phyloP scores from a whole-genome alignment of 2,113 vertebrate genomes.

The Anser brachyrhynchus region DNA sequence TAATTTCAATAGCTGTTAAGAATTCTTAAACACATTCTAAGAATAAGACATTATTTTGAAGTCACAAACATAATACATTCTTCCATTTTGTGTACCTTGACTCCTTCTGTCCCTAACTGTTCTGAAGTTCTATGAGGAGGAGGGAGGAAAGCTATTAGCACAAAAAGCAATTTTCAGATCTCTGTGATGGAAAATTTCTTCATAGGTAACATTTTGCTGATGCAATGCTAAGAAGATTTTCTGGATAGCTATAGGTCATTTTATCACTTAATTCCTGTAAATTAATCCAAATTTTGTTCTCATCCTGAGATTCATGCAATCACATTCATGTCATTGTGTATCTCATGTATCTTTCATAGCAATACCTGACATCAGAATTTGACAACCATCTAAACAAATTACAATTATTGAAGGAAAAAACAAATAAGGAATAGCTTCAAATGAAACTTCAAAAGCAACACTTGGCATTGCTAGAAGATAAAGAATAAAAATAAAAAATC shows the following conservation, averaged over 20 bases:
- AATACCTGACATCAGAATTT: not conserved
- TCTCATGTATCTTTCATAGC: not conserved
- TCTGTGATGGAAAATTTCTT: not conserved
- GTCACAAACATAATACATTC: not conserved
- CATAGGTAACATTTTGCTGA: not conserved
- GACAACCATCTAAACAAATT: not conserved
- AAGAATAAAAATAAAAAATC: not conserved
- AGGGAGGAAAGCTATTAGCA: not conserved
- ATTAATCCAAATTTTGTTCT: not conserved
- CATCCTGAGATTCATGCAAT: not conserved
- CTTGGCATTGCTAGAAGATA: not conserved
- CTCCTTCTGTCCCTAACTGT: not conserved
- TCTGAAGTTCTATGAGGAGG: not conserved
- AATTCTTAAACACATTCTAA: not conserved
- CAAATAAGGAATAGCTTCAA: not conserved
- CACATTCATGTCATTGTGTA: not conserved
- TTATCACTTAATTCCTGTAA: not conserved
- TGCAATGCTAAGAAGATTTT: not conserved
- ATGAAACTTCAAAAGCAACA: not conserved
- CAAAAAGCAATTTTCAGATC: not conserved
- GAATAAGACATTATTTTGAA: not conserved
- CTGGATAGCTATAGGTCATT: not conserved
- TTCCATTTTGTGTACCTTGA: not conserved
- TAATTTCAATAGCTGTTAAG: not conserved
- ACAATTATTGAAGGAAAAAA: not conserved